Evolutionary conservation across 1,140 invertebrate species (phyloP).

Genomic region (Lucilia sericata): DNA sequence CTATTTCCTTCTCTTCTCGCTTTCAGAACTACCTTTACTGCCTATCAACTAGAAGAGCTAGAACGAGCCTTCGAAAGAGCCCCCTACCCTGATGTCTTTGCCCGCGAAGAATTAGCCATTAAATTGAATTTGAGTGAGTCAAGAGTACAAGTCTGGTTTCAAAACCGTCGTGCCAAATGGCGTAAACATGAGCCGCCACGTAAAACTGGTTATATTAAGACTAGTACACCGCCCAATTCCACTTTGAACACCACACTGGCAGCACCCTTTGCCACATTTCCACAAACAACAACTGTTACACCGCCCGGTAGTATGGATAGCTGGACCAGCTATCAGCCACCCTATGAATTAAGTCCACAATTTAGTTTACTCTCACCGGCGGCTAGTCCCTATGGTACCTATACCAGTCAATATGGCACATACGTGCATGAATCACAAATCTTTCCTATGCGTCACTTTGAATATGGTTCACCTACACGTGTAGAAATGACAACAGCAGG

Average conservation of each 20-base stretch:
- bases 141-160: slow-evolving; percentile 84
- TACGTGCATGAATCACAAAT: slow-evolving; percentile 66
- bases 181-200: slow-evolving; percentile 96
- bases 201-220: slow-evolving; percentile 84
- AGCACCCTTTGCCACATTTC: slow-evolving; percentile 74
- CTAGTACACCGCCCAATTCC: slow-evolving; percentile 72
- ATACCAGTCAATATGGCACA: slow-evolving; percentile 65
- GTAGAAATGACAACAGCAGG: slow-evolving; percentile 57
- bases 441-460: slow-evolving; percentile 65
- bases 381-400: slow-evolving; percentile 73
- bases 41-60: slow-evolving; percentile 94
- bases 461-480: slow-evolving; percentile 65
- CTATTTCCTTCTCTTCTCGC: slow-evolving; percentile 50
- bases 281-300: slow-evolving; percentile 72
- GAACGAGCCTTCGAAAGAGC: slow-evolving; percentile 94
- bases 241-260: slow-evolving; percentile 73
- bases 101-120: slow-evolving; percentile 91
- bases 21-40: slow-evolving; percentile 94
- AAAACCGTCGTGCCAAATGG: slow-evolving; percentile 98
- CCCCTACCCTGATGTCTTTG: slow-evolving; percentile 97
- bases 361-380: slow-evolving; percentile 80
- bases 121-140: slow-evolving; percentile 93
- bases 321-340: slow-evolving; percentile 80
- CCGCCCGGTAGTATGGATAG: slow-evolving; percentile 76
- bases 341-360: slow-evolving; percentile 79